Conservation (phyloP, 2,888 invertebrate genomes). For the Rotaria socialis region DNA sequence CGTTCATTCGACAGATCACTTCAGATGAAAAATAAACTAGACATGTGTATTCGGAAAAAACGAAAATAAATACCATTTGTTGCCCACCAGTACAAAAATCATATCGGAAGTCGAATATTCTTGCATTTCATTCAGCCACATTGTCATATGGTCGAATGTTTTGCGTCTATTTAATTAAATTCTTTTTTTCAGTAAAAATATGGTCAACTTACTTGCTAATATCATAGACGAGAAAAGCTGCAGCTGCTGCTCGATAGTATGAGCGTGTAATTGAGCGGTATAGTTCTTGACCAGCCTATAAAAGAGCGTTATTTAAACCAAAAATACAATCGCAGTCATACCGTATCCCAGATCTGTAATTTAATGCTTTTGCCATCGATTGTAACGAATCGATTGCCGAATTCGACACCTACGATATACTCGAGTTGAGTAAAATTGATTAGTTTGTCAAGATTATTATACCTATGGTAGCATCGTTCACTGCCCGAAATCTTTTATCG, state of each 20-base stretch:
- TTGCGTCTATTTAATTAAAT: conserved; percentile 67
- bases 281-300: conserved; percentile 68
- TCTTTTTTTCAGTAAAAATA: neutral
- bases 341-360: conserved; percentile 98
- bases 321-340: neutral
- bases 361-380: conserved; percentile 99
- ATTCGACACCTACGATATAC: conserved; percentile 72
- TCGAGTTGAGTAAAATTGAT: neutral
- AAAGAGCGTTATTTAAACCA: too few species aligned
- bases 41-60: neutral
- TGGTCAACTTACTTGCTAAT: conserved; percentile 67
- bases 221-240: conserved; percentile 94
- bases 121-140: conserved; percentile 97
- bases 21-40: conserved; percentile 26
- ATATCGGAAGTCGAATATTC: conserved; percentile 99
- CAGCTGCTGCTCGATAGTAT: conserved; percentile 97
- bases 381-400: conserved; percentile 98
- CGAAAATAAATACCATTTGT: conserved; percentile 74
- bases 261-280: conserved; percentile 95
- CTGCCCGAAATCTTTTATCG: conserved; percentile 96
- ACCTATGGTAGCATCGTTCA: conserved; percentile 89
- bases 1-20: conserved; percentile 94
- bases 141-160: conserved; percentile 97
- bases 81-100: conserved; percentile 99
- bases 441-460: neutral